A percentile compares a stretch with the other conserved stretches of the same genome.
Conservation (phyloP, 2,797 vertebrate genomes). For the Urosaurus nigricauda region DNA sequence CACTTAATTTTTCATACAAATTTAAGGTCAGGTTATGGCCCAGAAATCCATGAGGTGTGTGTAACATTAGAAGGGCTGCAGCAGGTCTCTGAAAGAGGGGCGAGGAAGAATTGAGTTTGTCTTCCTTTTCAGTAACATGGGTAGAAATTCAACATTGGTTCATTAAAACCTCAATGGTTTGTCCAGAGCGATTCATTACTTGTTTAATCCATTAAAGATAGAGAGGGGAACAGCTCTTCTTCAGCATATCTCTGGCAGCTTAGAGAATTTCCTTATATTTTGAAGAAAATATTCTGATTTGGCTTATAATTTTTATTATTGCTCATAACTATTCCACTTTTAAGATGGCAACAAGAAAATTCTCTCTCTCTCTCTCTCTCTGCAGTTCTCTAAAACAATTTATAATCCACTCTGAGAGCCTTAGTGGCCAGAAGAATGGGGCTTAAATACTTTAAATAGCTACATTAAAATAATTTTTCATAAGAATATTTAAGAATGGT, state of each 20-base stretch:
- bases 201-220: slow-evolving; percentile 12
- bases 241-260: background rate
- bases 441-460: background rate
- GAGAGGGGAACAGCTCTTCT: background rate
- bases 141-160: slow-evolving; percentile 37
- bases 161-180: slow-evolving; percentile 21
- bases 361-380: no score
- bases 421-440: no score
- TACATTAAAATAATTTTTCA: slow-evolving; percentile 67
- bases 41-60: slow-evolving; percentile 65
- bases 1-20: slow-evolving; percentile 86
- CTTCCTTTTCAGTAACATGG: slow-evolving; percentile 44
- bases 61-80: slow-evolving; percentile 65
- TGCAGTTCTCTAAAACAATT: no score
- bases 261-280: slow-evolving; percentile 51
- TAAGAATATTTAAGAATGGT: slow-evolving; percentile 50
- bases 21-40: slow-evolving; percentile 78
- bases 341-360: slow-evolving; percentile 62
- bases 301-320: slow-evolving; percentile 35
- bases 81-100: slow-evolving; percentile 61
- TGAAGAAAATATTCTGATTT: slow-evolving; percentile 48
- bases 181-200: slow-evolving; percentile 4
- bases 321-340: slow-evolving; percentile 53
- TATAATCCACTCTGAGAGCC: no score
- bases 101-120: background rate